These are phyloP conservation scores for Smutsia gigantea DNA, from an alignment of 2,797 vertebrate genomes.

Conservation along the genomic window DNA sequence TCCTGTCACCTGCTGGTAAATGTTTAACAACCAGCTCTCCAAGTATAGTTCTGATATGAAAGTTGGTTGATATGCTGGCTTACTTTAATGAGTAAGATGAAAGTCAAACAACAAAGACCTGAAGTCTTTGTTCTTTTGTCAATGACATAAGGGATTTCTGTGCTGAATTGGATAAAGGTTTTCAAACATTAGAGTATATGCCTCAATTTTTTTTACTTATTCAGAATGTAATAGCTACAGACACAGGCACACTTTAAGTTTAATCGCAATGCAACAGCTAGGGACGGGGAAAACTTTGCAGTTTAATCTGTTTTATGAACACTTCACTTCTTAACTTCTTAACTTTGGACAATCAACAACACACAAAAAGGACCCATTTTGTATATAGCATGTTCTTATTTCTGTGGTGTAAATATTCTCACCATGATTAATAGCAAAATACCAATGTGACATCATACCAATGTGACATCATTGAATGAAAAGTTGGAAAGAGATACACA, in stretches of 20 bases:
- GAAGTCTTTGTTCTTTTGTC: conserved; percentile 17
- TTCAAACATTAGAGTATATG: not conserved
- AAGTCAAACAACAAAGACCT: conserved; percentile 27
- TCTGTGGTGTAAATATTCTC: not conserved
- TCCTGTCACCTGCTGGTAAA: not conserved
- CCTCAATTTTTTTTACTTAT: conserved; percentile 8
- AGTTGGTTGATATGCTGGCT: not conserved
- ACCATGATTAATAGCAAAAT: not conserved
- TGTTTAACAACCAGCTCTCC: not conserved
- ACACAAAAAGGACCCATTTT: not conserved
- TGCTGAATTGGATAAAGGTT: not conserved
- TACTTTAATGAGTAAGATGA: conserved; percentile 54
- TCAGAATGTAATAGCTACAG: not conserved
- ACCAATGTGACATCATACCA: not conserved
- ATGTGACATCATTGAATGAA: not conserved
- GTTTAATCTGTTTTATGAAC: not conserved
- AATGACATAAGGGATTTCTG: conserved; percentile 14
- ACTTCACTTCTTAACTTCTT: not conserved
- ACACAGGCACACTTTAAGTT: not conserved
- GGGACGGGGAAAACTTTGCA: not conserved
- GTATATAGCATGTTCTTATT: not conserved
- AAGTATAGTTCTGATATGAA: not conserved
- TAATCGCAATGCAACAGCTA: not conserved
- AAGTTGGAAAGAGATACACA: not conserved
- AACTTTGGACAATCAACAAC: not conserved